Evolutionary conservation across 2,113 vertebrate genomes (phyloP), one percentile per base, ranked within the genome.

Genomic region (Pelecanus crispus): DNA sequence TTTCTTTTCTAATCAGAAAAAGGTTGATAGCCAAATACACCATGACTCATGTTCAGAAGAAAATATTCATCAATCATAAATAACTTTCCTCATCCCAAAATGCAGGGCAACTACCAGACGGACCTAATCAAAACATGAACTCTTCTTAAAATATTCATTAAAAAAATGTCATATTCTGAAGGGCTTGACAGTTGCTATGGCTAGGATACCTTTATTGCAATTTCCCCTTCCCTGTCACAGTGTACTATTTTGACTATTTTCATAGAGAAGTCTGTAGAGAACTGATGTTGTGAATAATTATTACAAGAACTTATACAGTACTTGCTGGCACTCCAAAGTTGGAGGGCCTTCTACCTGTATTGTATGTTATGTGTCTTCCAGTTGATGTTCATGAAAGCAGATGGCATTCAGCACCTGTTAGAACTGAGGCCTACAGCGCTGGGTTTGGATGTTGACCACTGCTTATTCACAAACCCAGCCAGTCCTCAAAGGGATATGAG

Each of bases 141-240:
- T 68, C 25, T 44, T 67, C 58, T 70, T 68, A 80, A 95, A 96
- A 80, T 91, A 91, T 86, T 86, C 36, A 91, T 93, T 90, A 73
- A 73, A 92, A 91, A 88, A 91, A 34, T 59, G 34, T 59, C 40
- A 25, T 45, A 29, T 81, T 38, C 24, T 7, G 50, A 74, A 83
- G 94, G 28, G 17, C 31, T 90, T 86, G 87, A 56, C 52, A 61
- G 61, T 52, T 19, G 44, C 28, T 71, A 11, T n/a, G 59, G 32
- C 50, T 66, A 68, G 50, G 26, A 74, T 77, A 36, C 70, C 50
- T 93, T 77, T 71, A 80, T 56, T 81, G 77, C 36, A 31, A 6
- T 68, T 92, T 83, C 40, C 26, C 49, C 25, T 29, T 90, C 44
- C n/a, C 12, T 50, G 11, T 55, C n/a, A n/a, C 3, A 1, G 18